phyloP scores from a whole-genome alignment of 1,140 invertebrate species.

The Drosophila pandora region DNA sequence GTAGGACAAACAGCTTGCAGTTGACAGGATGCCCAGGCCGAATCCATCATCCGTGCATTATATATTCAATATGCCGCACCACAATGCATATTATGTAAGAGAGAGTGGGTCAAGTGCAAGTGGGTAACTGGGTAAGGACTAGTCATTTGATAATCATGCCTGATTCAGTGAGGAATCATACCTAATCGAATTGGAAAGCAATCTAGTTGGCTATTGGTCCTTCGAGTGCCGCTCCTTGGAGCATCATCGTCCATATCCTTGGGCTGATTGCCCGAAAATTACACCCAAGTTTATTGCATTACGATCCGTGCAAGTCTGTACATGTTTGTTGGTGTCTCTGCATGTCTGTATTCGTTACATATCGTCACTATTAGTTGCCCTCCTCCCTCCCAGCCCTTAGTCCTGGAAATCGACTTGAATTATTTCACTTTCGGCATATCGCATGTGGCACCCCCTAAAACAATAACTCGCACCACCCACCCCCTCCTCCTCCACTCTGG shows the following conservation, averaged over 20 bases:
- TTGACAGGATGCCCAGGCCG: constrained; percentile 36
- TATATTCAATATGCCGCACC: constrained; percentile 46
- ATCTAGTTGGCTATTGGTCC: neutral
- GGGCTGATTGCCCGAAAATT: neutral
- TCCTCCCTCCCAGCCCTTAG: constrained; percentile 1
- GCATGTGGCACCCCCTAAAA: constrained; percentile 42
- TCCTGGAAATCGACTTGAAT: constrained; percentile 54
- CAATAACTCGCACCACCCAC: constrained; percentile 28
- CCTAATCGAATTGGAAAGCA: neutral
- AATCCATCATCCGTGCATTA: constrained; percentile 55
- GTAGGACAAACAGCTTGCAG: constrained; percentile 30
- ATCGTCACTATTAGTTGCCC: constrained; percentile 18
- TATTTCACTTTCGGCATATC: constrained; percentile 50
- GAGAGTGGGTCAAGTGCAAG: neutral
- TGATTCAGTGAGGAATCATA: neutral
- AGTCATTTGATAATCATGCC: constrained; percentile 35
- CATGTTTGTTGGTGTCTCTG: neutral
- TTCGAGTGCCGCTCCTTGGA: too few relatives aligned
- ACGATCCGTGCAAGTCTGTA: neutral
- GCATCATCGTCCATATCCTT: neutral
- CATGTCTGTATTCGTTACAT: constrained; percentile 2
- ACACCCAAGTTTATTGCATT: neutral
- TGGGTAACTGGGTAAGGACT: constrained; percentile 1
- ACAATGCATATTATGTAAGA: constrained; percentile 30
- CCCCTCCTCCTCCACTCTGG: neutral